Evolutionary conservation across 2,113 vertebrate genomes (phyloP).

Genomic region (Lethenteron reissneri): DNA sequence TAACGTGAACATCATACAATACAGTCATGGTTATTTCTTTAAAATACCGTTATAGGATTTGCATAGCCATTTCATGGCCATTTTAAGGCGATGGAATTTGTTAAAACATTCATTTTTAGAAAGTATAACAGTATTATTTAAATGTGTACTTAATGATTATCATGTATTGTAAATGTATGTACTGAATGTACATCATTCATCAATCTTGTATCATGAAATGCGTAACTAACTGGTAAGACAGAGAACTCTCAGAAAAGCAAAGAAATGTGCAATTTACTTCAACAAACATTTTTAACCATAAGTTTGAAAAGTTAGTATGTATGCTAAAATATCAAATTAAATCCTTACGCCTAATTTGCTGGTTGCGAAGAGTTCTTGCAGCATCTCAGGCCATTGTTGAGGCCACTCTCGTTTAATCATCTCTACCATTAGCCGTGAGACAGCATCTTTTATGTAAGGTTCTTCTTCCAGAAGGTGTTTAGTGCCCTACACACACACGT

Average conservation of each 20-base stretch:
- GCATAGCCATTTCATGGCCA: not conserved
- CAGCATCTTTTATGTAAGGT: constrained; percentile 74
- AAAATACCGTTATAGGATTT: not conserved
- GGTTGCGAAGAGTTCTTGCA: constrained; percentile 66
- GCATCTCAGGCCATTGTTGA: constrained; percentile 88
- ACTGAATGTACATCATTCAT: not conserved
- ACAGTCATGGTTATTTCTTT: constrained; percentile 9
- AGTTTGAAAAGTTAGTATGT: not conserved
- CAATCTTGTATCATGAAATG: not conserved
- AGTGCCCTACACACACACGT: constrained; percentile 37
- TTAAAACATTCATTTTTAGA: not conserved
- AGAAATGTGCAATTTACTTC: no score
- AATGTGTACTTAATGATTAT: not conserved
- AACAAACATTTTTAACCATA: no score
- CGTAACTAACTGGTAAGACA: not conserved
- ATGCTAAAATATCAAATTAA: not conserved
- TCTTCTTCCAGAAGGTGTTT: constrained; percentile 66
- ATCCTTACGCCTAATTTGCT: constrained; percentile 54
- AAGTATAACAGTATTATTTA: not conserved
- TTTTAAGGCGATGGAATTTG: not conserved
- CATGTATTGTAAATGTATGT: not conserved
- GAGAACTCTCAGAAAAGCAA: not conserved
- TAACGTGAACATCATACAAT: constrained; percentile 13
- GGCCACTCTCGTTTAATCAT: constrained; percentile 98
- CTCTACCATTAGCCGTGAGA: constrained; percentile 76